These are phyloP conservation scores for Sphinx pinastri DNA, from an alignment of 2,888 invertebrate species.

Conservation along the genomic window DNA sequence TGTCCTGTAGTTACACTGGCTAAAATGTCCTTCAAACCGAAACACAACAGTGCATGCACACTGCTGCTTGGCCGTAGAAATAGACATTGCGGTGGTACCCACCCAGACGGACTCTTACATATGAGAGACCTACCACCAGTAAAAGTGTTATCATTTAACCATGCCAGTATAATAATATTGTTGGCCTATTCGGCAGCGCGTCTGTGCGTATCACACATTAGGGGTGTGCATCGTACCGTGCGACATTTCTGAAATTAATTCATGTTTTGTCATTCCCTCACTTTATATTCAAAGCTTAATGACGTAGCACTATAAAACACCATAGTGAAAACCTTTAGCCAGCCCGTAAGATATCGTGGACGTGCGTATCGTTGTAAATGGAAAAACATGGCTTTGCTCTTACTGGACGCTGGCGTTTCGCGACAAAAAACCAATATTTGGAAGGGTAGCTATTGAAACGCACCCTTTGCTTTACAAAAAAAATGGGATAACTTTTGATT, in stretches of 20 bases:
- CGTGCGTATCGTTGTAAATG: slow-evolving; percentile 71
- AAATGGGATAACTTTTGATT: slow-evolving; percentile 79
- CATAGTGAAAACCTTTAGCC: slow-evolving; percentile 67
- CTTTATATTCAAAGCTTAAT: slow-evolving; percentile 80
- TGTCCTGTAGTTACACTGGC: too few relatives aligned
- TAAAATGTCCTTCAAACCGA: too few relatives aligned
- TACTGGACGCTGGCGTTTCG: slow-evolving; percentile 69
- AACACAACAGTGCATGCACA: too few relatives aligned
- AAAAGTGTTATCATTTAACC: too few relatives aligned
- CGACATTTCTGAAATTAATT: slow-evolving; percentile 83
- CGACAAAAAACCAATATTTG: slow-evolving; percentile 82
- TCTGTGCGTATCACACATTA: slow-evolving; percentile 53
- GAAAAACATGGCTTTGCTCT: slow-evolving; percentile 82
- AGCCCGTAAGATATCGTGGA: slow-evolving; percentile 67
- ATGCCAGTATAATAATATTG: background rate
- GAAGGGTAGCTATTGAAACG: slow-evolving; percentile 77
- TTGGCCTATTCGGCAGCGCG: slow-evolving; percentile 5
- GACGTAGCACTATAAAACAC: slow-evolving; percentile 77
- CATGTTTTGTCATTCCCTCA: slow-evolving; percentile 83
- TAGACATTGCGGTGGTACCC: too few relatives aligned
- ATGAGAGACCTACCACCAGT: too few relatives aligned
- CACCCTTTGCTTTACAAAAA: slow-evolving; percentile 77
- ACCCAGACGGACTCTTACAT: too few relatives aligned
- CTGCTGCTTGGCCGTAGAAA: too few relatives aligned
- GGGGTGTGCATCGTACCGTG: slow-evolving; percentile 74